A percentile compares a stretch with the other conserved stretches of the same genome.
Conservation (phyloP, 2,888 invertebrate species). For the Chirona hameri region DNA sequence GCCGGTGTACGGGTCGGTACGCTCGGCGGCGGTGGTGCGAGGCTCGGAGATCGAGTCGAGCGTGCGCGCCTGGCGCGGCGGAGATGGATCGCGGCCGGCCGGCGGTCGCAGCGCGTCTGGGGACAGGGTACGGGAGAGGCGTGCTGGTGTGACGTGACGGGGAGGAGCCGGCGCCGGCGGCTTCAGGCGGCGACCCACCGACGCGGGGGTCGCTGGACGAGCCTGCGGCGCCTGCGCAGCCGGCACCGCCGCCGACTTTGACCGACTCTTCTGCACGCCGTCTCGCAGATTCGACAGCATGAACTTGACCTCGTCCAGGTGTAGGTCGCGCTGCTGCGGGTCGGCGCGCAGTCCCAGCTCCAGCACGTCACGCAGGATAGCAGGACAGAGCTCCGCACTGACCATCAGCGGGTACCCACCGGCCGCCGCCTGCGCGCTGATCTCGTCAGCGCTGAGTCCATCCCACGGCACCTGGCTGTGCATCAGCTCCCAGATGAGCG, state of each 20-base stretch:
- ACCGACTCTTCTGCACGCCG: not conserved
- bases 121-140: not conserved
- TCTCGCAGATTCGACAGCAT: conserved; percentile 7
- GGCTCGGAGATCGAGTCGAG: not conserved
- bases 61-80: not conserved
- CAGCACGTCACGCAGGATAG: not conserved
- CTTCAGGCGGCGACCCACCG: not conserved
- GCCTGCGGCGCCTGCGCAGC: not conserved
- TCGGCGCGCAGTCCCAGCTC: not conserved
- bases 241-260: not conserved
- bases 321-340: not conserved
- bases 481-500: conserved; percentile 50
- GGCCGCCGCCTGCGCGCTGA: conserved; percentile 34
- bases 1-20: not conserved
- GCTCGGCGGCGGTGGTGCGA: not conserved
- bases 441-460: conserved; percentile 36
- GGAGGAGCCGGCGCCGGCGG: not conserved
- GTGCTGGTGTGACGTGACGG: not conserved
- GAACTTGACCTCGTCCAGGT: conserved; percentile 22
- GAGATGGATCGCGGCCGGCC: not conserved
- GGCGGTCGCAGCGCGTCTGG: not conserved
- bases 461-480: conserved; percentile 39
- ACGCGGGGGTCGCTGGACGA: not conserved
- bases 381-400: not conserved
- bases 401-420: conserved; percentile 33